A percentile compares a stretch with the other conserved stretches of the same genome.
These are phyloP conservation scores for Muricea muricata DNA, from an alignment of 92 coral and sea anemone genomes.

Conservation along the genomic window DNA sequence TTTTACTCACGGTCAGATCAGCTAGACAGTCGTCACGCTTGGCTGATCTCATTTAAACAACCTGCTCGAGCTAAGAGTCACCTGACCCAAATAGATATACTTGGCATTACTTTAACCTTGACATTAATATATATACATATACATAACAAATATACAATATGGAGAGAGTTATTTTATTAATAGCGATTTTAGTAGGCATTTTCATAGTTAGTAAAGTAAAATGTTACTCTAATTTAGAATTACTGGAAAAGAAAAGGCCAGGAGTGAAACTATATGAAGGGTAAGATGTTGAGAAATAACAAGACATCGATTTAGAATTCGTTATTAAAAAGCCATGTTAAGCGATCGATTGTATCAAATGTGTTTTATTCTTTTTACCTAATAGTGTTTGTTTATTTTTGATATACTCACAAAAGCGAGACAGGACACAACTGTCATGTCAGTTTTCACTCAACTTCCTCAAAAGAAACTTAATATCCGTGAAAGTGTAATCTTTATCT, in stretches of 20 bases:
- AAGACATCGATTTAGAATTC: not conserved
- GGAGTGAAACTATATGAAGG: constrained; percentile 14
- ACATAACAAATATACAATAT: not conserved
- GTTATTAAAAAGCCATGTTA: not conserved
- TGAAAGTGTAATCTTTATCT: no score
- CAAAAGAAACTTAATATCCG: not conserved
- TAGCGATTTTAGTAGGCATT: not conserved
- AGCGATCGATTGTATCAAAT: not conserved
- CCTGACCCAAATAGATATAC: not conserved
- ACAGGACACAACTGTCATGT: no score
- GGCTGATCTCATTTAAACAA: not conserved
- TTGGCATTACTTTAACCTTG: not conserved
- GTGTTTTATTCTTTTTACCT: not conserved
- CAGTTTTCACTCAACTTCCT: not conserved
- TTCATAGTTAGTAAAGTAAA: not conserved
- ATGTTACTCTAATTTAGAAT: constrained; percentile 25
- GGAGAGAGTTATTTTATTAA: not conserved
- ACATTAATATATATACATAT: not conserved
- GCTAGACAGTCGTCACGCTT: not conserved
- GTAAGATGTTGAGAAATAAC: not conserved
- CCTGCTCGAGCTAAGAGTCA: not conserved
- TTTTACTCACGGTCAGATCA: no score
- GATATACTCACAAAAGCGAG: not conserved
- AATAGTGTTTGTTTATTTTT: no score
- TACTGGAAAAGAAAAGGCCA: constrained; percentile 19